Evolutionary conservation across 2,888 invertebrate genomes (phyloP).

Genomic region (Xestoiulus laeticollis): DNA sequence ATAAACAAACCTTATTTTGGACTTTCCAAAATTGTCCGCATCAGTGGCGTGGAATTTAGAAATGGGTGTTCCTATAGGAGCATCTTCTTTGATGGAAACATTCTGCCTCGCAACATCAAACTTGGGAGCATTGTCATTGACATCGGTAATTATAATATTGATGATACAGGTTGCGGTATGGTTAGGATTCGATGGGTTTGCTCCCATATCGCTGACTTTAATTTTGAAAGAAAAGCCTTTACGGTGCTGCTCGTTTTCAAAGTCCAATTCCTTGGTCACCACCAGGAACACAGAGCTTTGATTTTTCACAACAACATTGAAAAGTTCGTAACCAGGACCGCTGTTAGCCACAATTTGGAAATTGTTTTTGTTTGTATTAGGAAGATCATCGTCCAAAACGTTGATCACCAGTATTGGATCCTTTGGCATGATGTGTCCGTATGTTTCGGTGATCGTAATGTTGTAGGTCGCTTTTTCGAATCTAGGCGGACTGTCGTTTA

Average conservation of each 20-base stretch:
- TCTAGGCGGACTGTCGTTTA: constrained; percentile 67
- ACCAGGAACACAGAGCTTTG: not conserved
- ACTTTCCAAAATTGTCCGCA: constrained; percentile 64
- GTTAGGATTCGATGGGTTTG: constrained; percentile 46
- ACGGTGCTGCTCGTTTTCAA: constrained; percentile 54
- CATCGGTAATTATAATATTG: constrained; percentile 71
- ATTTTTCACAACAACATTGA: constrained; percentile 24
- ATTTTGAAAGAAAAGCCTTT: constrained; percentile 54
- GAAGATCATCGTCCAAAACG: constrained; percentile 56
- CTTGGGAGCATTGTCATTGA: constrained; percentile 94
- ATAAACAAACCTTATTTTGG: constrained; percentile 57
- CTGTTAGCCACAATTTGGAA: constrained; percentile 53
- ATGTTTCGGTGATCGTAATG: constrained; percentile 55
- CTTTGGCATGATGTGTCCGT: constrained; percentile 52
- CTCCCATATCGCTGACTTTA: constrained; percentile 54
- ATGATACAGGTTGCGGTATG: constrained; percentile 53
- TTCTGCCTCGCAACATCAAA: constrained; percentile 69
- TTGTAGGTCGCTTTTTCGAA: constrained; percentile 60
- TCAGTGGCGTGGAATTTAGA: constrained; percentile 65
- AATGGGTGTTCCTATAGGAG: constrained; percentile 62
- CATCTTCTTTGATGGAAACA: constrained; percentile 61
- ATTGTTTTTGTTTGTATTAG: constrained; percentile 55
- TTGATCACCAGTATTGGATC: constrained; percentile 54
- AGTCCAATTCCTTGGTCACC: constrained; percentile 54
- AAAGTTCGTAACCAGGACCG: constrained; percentile 55